Conservation (phyloP, 2,797 vertebrate genomes). For the Ceryle rudis region DNA sequence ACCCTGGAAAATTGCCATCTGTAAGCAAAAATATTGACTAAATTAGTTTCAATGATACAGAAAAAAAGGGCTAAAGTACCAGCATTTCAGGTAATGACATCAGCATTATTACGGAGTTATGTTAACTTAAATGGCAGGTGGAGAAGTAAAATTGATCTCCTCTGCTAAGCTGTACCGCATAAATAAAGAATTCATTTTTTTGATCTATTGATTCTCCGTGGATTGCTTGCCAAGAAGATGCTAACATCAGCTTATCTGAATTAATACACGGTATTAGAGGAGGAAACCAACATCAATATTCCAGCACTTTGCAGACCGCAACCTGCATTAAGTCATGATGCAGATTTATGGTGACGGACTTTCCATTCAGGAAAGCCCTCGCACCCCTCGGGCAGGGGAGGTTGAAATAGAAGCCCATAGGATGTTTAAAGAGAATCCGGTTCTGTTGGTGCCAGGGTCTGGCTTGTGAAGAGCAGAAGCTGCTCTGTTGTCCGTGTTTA, state of each 20-base stretch:
- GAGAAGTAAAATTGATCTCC: slow-evolving; percentile 30
- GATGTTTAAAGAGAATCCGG: background rate
- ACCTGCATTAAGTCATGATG: background rate
- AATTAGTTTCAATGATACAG: background rate
- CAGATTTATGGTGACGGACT: background rate
- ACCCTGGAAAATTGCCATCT: background rate
- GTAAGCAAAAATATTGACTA: background rate
- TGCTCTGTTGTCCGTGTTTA: background rate
- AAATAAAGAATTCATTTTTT: slow-evolving; percentile 3
- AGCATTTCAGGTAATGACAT: background rate
- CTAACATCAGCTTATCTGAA: slow-evolving; percentile 20
- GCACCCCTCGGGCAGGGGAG: rapidly evolving
- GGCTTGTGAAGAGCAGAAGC: background rate
- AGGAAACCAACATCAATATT: background rate
- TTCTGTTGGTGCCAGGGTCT: background rate
- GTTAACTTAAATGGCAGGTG: background rate
- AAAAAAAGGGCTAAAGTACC: background rate
- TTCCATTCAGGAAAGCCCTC: background rate
- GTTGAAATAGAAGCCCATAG: background rate
- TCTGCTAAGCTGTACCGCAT: background rate
- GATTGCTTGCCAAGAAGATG: slow-evolving; percentile 29
- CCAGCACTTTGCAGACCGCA: background rate
- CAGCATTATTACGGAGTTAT: background rate
- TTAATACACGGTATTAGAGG: background rate
- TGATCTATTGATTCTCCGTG: slow-evolving; percentile 18